Conservation (phyloP, 2,888 invertebrate species). For the Leptinotarsa juncta region DNA sequence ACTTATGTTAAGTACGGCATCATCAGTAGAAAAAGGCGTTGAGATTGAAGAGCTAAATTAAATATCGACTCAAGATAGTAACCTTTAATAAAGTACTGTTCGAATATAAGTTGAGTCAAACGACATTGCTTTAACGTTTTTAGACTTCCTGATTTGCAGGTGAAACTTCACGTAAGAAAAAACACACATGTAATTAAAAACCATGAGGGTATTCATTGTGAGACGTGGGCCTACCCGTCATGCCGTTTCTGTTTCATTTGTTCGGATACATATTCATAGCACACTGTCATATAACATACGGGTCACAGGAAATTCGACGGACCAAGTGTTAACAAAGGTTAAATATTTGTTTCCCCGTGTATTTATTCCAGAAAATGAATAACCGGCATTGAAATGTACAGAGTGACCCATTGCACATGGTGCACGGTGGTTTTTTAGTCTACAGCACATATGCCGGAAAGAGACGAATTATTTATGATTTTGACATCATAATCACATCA, state of each 20-base stretch:
- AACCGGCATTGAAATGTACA: neutral
- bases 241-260: slow-evolving; percentile 25
- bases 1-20: too few species aligned
- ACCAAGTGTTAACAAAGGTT: slow-evolving; percentile 58
- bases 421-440: neutral
- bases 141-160: neutral
- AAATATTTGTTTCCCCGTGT: slow-evolving; percentile 54
- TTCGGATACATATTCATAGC: slow-evolving; percentile 37
- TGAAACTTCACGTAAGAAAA: neutral
- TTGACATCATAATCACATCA: neutral
- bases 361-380: slow-evolving; percentile 5
- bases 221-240: neutral
- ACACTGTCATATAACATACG: slow-evolving; percentile 26
- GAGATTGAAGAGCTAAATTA: too few species aligned
- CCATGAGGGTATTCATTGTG: slow-evolving; percentile 29
- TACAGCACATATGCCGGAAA: too few species aligned
- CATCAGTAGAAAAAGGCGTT: too few species aligned
- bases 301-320: slow-evolving; percentile 58
- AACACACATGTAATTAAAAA: slow-evolving; percentile 8
- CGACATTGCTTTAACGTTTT: neutral
- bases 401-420: neutral
- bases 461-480: neutral
- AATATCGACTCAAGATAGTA: too few species aligned
- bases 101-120: too few species aligned
- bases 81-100: too few species aligned